Base-by-base conservation (phyloP, 2,888 invertebrate species). In the Sialis fuliginosa region DNA sequence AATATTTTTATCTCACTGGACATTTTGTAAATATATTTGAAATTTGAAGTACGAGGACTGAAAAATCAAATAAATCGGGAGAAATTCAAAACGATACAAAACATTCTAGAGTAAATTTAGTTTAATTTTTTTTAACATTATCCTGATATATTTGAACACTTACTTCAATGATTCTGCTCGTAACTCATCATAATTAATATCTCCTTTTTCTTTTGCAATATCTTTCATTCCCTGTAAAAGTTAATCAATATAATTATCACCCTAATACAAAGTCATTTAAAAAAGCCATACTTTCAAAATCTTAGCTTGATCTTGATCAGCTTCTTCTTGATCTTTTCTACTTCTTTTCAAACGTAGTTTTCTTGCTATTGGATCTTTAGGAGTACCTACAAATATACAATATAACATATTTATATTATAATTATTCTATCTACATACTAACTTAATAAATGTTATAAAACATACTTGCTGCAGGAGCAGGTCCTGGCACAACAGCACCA, bases 291-390 rank as follows among this genome's bases (percentile, higher is more conserved):
- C 83, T 69, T 88, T 87, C 3, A 92, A 69, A 55, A 92, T 91
- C 66, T 92, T 87, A 0, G 84, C 85, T 64, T 86, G 84, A 62
- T 84, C 86, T 54, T 85, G 84, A 55, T 89, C 88, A 50, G 85
- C 90, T 59, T 77, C 83, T 54, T 79, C 79, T 53, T 86, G 78
- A 65, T 86, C 74, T 58, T 88, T 74, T 32, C 82, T 72, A 0
- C 90, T 82, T 52, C 89, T 76, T 39, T 93, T 75, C 31, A 95
- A 65, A 5, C 95, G 78, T 66, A 95, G 77, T 68, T 95, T 95
- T 33, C 97, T 76, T 1, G 96, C 95, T 54, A 95, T 88, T 3
- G 96, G 91, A 69, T 98, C 97, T 59, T 85, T 87, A 55, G 75
- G 74, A 33, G 76, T 72, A 54, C 72, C 75, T 70, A 58, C 48